Evolutionary conservation across 2,113 vertebrate species (phyloP).

Genomic region (Thalassarche chlororhynchos): DNA sequence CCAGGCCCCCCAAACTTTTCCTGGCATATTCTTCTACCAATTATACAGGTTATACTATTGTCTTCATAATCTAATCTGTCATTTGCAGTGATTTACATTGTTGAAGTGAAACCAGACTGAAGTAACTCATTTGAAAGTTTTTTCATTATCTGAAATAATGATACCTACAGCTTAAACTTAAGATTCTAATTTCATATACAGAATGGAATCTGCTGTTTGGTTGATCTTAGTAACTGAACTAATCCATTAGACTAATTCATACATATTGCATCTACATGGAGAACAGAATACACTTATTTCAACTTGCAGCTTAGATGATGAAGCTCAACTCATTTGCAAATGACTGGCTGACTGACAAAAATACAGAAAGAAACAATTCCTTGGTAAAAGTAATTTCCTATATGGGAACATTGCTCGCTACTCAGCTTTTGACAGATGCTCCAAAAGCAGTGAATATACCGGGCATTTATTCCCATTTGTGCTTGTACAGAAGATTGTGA

Average conservation of each 20-base stretch:
- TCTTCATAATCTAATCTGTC: not conserved
- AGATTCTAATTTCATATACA: not conserved
- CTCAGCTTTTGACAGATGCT: not conserved
- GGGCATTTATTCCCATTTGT: not conserved
- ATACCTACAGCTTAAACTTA: not conserved
- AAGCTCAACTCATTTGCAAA: not conserved
- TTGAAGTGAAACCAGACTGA: not conserved
- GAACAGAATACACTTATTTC: not conserved
- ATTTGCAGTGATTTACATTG: not conserved
- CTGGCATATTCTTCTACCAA: not conserved
- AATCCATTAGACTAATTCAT: not conserved
- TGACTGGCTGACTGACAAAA: not conserved
- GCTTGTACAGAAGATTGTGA: not conserved
- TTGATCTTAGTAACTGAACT: not conserved
- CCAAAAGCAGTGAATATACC: not conserved
- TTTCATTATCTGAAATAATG: not conserved
- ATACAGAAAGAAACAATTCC: not conserved
- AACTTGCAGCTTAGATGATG: not conserved
- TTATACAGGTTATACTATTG: not conserved
- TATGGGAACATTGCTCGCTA: not conserved
- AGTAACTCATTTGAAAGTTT: not conserved
- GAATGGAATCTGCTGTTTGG: not conserved
- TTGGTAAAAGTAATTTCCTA: not conserved
- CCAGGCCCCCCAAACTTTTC: not conserved
- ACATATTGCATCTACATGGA: not conserved